Conservation (phyloP, 1,140 invertebrate genomes). For the Heliothis subflexa region DNA sequence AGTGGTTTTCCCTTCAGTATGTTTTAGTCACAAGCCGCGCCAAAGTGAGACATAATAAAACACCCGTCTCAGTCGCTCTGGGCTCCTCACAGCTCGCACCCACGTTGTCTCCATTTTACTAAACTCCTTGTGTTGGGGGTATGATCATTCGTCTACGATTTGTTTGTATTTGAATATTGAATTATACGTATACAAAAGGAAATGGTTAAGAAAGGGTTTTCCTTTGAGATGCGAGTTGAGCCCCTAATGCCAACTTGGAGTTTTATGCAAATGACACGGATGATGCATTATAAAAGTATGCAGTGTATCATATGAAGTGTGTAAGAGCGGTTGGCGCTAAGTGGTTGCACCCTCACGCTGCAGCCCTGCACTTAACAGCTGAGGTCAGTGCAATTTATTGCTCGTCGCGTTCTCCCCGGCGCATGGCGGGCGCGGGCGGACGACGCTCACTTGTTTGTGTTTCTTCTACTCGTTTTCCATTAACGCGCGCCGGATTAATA, state of each 20-base stretch:
- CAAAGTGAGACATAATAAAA: conserved; percentile 74
- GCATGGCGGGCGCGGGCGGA: conserved; percentile 56
- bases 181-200: neutral
- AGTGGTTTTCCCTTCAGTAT: conserved; percentile 71
- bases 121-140: conserved; percentile 43
- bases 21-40: conserved; percentile 68
- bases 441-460: conserved; percentile 76
- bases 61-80: conserved; percentile 63
- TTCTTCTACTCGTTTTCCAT: conserved; percentile 81
- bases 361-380: conserved; percentile 67
- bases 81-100: conserved; percentile 43
- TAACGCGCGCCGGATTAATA: conserved; percentile 82
- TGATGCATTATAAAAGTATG: conserved; percentile 33
- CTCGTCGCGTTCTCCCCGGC: conserved; percentile 53
- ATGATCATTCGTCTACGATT: conserved; percentile 41
- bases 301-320: conserved; percentile 34
- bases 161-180: conserved; percentile 36
- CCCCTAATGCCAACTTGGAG: neutral
- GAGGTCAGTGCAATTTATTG: conserved; percentile 80
- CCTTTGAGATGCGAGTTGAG: neutral
- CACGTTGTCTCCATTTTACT: conserved; percentile 33
- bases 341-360: conserved; percentile 54
- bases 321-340: conserved; percentile 35
- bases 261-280: conserved; percentile 28
- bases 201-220: neutral